Evolutionary conservation across 35 echinoderm and acorn worm species (phyloP).

Genomic region (Ophiothrix spiculata): DNA sequence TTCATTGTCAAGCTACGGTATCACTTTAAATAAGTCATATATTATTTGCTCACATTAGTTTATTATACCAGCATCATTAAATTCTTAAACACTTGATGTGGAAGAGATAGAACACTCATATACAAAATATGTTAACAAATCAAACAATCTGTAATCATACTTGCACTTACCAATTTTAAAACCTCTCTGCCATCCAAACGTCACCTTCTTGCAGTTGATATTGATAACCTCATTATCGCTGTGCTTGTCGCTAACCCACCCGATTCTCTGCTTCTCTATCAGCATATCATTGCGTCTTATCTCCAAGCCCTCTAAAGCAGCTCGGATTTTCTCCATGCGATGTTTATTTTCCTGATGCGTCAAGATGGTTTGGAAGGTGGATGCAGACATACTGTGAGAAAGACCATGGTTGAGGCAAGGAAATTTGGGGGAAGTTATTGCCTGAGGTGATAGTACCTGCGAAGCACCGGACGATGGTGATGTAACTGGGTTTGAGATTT

Average conservation of each 20-base stretch:
- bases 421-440: not conserved
- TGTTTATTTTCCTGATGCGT: not conserved
- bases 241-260: slow-evolving; percentile 63
- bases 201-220: slow-evolving; percentile 96
- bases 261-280: slow-evolving; percentile 60
- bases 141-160: no score
- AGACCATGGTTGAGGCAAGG: not conserved
- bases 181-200: slow-evolving; percentile 98
- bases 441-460: not conserved
- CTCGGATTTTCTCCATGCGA: not conserved
- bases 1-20: no score
- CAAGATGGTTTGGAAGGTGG: slow-evolving; percentile 5
- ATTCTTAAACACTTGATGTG: no score
- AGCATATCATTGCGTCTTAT: slow-evolving; percentile 45
- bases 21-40: no score
- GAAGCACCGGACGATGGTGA: not conserved
- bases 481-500: not conserved
- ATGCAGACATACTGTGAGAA: not conserved
- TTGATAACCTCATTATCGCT: slow-evolving; percentile 65
- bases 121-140: no score
- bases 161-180: slow-evolving; percentile 97
- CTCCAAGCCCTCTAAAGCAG: slow-evolving; percentile 48
- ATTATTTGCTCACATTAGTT: no score
- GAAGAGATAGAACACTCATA: no score
- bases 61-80: no score